A percentile compares a stretch with the other conserved stretches of the same genome.
phyloP scores from a whole-genome alignment of 2,888 invertebrate species.

The Loripinus fragilis region DNA sequence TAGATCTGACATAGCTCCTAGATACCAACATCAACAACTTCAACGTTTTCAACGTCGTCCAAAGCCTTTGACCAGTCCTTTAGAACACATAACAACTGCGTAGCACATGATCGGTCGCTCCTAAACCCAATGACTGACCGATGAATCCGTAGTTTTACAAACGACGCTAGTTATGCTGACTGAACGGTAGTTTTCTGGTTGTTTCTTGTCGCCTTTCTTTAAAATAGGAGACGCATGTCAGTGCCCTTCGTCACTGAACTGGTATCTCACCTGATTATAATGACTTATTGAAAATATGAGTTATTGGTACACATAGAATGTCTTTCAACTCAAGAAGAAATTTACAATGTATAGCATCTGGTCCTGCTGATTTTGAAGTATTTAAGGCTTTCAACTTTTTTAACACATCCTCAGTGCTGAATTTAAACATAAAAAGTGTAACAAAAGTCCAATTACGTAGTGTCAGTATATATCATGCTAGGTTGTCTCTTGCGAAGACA shows the following conservation, averaged over 20 bases:
- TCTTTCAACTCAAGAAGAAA: constrained; percentile 17
- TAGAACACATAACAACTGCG: background rate
- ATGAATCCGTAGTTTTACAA: constrained; percentile 7
- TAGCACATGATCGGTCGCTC: background rate
- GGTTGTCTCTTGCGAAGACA: background rate
- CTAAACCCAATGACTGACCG: constrained; percentile 1
- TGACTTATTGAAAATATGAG: constrained; percentile 25
- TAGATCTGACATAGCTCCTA: no score
- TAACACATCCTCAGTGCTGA: background rate
- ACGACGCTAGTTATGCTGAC: constrained; percentile 9
- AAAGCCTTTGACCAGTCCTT: constrained; percentile 4
- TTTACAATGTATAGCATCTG: constrained; percentile 16
- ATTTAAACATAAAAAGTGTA: background rate
- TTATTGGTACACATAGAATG: background rate
- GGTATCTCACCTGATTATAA: constrained; percentile 10
- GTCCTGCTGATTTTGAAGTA: constrained; percentile 10
- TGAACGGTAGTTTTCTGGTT: constrained; percentile 13
- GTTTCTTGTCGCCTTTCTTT: constrained; percentile 21
- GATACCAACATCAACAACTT: no score
- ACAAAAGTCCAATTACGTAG: background rate
- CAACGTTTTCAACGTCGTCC: background rate
- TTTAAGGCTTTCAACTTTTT: background rate
- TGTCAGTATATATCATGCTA: background rate
- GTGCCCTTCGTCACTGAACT: constrained; percentile 7
- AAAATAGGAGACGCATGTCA: constrained; percentile 15